Conservation (phyloP, 2,113 vertebrate species). For the Salminus brasiliensis region DNA sequence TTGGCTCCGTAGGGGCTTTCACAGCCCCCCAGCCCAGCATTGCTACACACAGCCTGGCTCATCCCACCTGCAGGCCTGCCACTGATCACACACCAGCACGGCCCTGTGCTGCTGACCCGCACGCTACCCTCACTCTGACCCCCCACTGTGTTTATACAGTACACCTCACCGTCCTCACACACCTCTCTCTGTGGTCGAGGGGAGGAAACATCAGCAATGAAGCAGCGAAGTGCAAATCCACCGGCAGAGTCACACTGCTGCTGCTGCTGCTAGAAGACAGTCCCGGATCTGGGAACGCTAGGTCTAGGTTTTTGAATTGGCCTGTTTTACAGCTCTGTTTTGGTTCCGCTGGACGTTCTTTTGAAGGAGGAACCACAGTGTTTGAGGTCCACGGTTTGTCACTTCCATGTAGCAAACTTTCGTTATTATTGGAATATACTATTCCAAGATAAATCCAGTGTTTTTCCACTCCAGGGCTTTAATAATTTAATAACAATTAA, state of each 20-base stretch:
- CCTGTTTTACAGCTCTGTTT: no score
- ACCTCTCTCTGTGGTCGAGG: background rate
- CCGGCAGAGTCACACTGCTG: background rate
- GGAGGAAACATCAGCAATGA: background rate
- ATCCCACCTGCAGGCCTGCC: conserved; percentile 25
- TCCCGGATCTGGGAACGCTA: background rate
- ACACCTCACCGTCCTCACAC: conserved; percentile 13
- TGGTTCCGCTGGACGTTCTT: no score
- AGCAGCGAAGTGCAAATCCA: background rate
- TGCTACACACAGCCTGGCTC: conserved; percentile 29
- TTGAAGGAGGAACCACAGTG: no score
- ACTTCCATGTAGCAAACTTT: no score
- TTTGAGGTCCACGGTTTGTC: no score
- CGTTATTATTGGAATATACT: no score
- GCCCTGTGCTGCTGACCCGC: conserved; percentile 12
- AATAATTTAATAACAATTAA: no score
- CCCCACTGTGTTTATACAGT: background rate
- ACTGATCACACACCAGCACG: conserved; percentile 34
- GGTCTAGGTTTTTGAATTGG: no score
- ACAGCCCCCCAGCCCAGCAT: conserved; percentile 27
- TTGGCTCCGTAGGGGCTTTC: background rate
- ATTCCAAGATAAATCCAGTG: no score
- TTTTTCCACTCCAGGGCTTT: no score
- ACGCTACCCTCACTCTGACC: background rate
- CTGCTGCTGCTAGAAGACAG: background rate